These are phyloP conservation scores for Microctenopoma lineatum DNA, from an alignment of 2,797 vertebrate genomes.

Conservation along the genomic window DNA sequence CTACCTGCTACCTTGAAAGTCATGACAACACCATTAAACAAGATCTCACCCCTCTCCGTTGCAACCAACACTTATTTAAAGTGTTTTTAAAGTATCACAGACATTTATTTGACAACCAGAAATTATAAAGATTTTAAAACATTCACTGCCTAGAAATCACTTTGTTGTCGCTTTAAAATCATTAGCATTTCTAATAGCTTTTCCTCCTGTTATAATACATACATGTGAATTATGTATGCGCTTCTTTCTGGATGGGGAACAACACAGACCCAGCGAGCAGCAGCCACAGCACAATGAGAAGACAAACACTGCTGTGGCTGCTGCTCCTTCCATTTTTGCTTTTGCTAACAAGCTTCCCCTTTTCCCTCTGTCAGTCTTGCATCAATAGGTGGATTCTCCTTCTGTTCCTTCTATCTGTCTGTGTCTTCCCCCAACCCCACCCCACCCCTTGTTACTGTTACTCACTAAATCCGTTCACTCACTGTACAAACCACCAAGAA, in stretches of 20 bases:
- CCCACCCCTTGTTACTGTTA: constrained; percentile 6
- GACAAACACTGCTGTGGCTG: constrained; percentile 15
- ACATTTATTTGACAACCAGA: neutral
- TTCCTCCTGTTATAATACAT: neutral
- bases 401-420: constrained; percentile 14
- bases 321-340: constrained; percentile 27
- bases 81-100: too few relatives aligned
- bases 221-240: neutral
- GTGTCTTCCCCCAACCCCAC: neutral
- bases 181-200: too few relatives aligned
- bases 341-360: constrained; percentile 47
- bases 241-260: neutral
- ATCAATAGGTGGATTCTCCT: constrained; percentile 32
- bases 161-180: neutral
- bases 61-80: neutral
- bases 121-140: neutral
- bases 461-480: constrained; percentile 6
- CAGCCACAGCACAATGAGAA: neutral
- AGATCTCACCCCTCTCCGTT: neutral
- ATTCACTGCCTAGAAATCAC: neutral
- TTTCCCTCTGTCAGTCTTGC: constrained; percentile 21
- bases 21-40: neutral
- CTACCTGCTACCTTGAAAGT: neutral
- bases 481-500: constrained; percentile 7
- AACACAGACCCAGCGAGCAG: constrained; percentile 1